Conservation (phyloP, 2,113 vertebrate genomes). For the Turdus rufiventris region DNA sequence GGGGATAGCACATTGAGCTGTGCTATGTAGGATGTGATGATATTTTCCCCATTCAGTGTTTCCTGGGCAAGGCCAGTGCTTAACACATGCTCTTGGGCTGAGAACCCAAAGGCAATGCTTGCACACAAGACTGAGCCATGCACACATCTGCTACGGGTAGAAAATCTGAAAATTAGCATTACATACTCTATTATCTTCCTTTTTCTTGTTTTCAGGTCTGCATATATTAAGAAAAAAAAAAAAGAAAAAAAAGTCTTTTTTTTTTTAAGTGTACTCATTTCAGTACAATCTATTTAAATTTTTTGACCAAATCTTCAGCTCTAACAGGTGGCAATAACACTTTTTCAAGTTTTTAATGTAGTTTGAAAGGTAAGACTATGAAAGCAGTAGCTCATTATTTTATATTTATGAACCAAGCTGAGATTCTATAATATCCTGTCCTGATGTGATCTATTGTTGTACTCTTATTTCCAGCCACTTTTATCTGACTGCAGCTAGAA, state of each 20-base stretch:
- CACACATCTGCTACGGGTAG: neutral
- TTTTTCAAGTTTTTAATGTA: neutral
- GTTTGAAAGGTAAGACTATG: neutral
- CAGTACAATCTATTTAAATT: neutral
- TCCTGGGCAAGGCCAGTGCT: neutral
- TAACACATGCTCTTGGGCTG: neutral
- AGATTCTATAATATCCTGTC: constrained; percentile 62
- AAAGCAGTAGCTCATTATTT: constrained; percentile 16
- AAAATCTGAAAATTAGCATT: neutral
- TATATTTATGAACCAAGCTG: constrained; percentile 30
- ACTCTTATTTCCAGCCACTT: constrained; percentile 38
- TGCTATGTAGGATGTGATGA: neutral
- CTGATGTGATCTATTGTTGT: constrained; percentile 37
- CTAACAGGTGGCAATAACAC: neutral
- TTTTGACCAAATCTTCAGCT: neutral
- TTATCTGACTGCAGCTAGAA: constrained; percentile 51
- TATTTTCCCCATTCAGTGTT: neutral
- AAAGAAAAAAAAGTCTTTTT: neutral
- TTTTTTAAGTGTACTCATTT: neutral
- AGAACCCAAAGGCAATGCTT: neutral
- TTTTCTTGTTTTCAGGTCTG: neutral
- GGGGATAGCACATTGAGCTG: neutral
- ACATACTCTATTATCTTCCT: neutral
- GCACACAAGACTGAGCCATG: neutral
- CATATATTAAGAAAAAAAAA: neutral